Base-by-base conservation (phyloP, 2,797 vertebrate species). In the Darevskia mixta region DNA sequence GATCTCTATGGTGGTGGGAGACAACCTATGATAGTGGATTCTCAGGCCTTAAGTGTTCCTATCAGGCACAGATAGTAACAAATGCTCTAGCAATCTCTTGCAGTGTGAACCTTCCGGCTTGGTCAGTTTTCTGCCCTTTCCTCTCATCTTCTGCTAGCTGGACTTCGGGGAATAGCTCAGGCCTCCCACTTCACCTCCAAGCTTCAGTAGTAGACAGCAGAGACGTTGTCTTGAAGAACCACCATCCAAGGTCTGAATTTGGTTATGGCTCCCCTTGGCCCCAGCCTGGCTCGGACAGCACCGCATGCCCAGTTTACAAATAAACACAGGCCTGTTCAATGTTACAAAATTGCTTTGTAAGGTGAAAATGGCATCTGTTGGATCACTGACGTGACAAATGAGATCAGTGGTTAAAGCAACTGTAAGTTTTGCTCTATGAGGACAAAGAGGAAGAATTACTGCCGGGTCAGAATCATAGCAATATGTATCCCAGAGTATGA, bases 351-450 rank as follows among this genome's bases (percentile, higher is more conserved):
- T 77, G 9, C 15, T 87, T 87, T 69, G 20, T 55, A 43, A 27
- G 43, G 41, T 45, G 20, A 49, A 76, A 67, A 35, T 72, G 25
- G 32, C 18, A 61, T 29, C 8, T 41, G 15, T 29, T 55, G n/a
- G 45, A 29, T 38, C 9, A 20, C 29, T 35, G 32, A 29, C 1
- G 29, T 55, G 25, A 75, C 35, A 81, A 61, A 82, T 67, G 17
- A 23, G 25, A 75, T 0, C 0, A 0, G 2, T 73, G 0, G 0
- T 29, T 29, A 3, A 38, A 29, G 17, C 15, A 77, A 18, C 25
- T 67, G 32, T 55, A 78, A 20, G 1, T 76, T 79, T 81, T 29
- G 1, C 0, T 18, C 4, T 32, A 27, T 82, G 8, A 64, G 15
- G 64, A 76, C 6, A 20, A 66, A 77, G 43, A n/a, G 32, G 41